Evolutionary conservation across 2,113 vertebrate species (phyloP).

Genomic region (Trachemys scripta): DNA sequence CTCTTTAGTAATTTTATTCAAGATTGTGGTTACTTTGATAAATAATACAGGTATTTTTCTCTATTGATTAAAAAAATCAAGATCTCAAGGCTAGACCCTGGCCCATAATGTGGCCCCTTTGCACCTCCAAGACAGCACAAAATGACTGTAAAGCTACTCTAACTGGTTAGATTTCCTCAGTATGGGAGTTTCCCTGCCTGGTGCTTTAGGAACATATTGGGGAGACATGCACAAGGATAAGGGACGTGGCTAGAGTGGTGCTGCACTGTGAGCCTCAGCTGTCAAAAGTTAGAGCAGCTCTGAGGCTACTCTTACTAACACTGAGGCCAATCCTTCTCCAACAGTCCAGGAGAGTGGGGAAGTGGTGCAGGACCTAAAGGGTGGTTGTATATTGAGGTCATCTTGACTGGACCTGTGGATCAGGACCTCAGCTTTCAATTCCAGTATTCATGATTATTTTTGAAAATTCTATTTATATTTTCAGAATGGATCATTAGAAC

Average conservation of each 20-base stretch:
- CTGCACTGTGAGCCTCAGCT: neutral
- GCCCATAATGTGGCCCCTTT: neutral
- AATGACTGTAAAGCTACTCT: neutral
- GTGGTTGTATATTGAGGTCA: neutral
- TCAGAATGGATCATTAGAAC: neutral
- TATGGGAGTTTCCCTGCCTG: neutral
- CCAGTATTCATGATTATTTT: neutral
- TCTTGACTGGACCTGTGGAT: neutral
- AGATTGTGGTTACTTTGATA: neutral
- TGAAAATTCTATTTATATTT: neutral
- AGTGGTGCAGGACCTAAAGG: neutral
- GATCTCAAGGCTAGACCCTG: neutral
- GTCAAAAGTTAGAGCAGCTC: too few relatives aligned
- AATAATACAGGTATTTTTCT: neutral
- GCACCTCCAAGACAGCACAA: neutral
- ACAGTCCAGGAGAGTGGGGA: neutral
- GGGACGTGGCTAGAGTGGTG: neutral
- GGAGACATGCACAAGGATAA: neutral
- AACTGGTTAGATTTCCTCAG: neutral
- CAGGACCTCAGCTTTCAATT: neutral
- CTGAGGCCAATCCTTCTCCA: neutral
- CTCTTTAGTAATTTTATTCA: neutral
- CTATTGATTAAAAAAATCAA: neutral
- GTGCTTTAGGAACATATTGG: neutral
- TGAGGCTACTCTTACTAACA: neutral